These are phyloP conservation scores for Strix occidentalis DNA, from an alignment of 2,797 vertebrate species.

Conservation along the genomic window DNA sequence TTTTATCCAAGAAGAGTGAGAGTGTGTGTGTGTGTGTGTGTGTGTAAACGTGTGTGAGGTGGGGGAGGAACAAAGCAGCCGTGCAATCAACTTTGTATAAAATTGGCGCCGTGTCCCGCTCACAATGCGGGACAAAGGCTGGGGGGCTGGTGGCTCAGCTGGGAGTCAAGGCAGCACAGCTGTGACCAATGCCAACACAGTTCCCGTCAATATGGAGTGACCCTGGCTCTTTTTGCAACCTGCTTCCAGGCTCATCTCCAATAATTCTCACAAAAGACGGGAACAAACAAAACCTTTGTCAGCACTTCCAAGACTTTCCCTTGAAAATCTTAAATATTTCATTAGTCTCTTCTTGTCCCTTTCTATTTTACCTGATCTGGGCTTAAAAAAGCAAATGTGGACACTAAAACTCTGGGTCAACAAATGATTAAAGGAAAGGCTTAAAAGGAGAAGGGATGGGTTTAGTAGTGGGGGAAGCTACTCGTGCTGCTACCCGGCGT, in stretches of 20 bases:
- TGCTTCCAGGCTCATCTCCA: slow-evolving; percentile 79
- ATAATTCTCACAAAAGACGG: slow-evolving; percentile 79
- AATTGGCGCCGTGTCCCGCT: slow-evolving; percentile 81
- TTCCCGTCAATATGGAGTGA: slow-evolving; percentile 87
- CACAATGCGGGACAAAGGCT: slow-evolving; percentile 84
- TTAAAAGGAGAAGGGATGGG: not conserved
- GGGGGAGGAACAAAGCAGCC: slow-evolving; percentile 81
- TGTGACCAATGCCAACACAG: slow-evolving; percentile 89
- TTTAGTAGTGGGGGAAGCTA: not conserved
- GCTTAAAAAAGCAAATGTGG: slow-evolving; percentile 10
- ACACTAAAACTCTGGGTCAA: slow-evolving; percentile 61
- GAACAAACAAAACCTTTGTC: slow-evolving; percentile 83
- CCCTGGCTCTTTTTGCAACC: slow-evolving; percentile 84
- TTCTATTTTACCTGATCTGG: slow-evolving; percentile 35
- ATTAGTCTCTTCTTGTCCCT: slow-evolving; percentile 70
- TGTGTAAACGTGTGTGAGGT: not conserved
- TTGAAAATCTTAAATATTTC: slow-evolving; percentile 90
- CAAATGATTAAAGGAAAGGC: slow-evolving; percentile 75
- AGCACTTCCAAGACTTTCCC: slow-evolving; percentile 77
- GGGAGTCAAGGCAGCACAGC: slow-evolving; percentile 84
- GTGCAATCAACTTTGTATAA: slow-evolving; percentile 86
- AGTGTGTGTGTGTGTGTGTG: not conserved
- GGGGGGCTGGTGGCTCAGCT: slow-evolving; percentile 87
- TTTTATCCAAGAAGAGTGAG: not conserved
- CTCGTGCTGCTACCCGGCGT: not conserved